phyloP scores from a whole-genome alignment of 2,113 vertebrate species.

The Speoplatyrhinus poulsoni region DNA sequence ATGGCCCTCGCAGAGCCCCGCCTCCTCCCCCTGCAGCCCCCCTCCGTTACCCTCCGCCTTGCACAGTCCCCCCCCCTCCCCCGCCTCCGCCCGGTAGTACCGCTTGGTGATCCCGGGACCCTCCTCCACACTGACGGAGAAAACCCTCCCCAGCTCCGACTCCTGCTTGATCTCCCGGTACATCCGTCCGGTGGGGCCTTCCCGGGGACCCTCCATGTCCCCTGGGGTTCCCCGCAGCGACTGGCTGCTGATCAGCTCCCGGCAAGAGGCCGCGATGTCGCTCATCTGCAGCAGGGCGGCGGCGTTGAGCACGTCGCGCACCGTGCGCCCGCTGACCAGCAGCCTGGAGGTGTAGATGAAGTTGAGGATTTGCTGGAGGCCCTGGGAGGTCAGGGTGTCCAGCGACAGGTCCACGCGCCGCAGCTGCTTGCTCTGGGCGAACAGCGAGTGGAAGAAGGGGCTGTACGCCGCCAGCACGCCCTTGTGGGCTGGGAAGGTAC shows the following conservation, averaged over 20 bases:
- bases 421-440: constrained; percentile 91
- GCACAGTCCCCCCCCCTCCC: constrained; percentile 70
- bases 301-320: constrained; percentile 88
- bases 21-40: constrained; percentile 74
- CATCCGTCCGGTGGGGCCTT: constrained; percentile 66
- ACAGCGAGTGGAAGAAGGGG: constrained; percentile 94
- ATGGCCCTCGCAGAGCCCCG: constrained; percentile 74
- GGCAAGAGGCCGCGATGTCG: constrained; percentile 89
- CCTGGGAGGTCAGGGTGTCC: constrained; percentile 87
- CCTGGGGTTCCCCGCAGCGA: constrained; percentile 78
- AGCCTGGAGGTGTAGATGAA: constrained; percentile 97
- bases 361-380: constrained; percentile 93
- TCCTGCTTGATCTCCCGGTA: constrained; percentile 93
- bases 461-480: constrained; percentile 92
- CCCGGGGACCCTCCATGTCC: constrained; percentile 64
- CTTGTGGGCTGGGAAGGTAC: constrained; percentile 91
- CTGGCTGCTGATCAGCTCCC: constrained; percentile 86
- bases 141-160: constrained; percentile 68
- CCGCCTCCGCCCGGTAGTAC: constrained; percentile 87
- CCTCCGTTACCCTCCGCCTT: constrained; percentile 77
- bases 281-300: constrained; percentile 91
- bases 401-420: constrained; percentile 89
- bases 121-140: constrained; percentile 31
- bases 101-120: constrained; percentile 65
- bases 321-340: constrained; percentile 87